Evolutionary conservation across 2,113 vertebrate species (phyloP).

Genomic region (Hippopotamus amphibius): DNA sequence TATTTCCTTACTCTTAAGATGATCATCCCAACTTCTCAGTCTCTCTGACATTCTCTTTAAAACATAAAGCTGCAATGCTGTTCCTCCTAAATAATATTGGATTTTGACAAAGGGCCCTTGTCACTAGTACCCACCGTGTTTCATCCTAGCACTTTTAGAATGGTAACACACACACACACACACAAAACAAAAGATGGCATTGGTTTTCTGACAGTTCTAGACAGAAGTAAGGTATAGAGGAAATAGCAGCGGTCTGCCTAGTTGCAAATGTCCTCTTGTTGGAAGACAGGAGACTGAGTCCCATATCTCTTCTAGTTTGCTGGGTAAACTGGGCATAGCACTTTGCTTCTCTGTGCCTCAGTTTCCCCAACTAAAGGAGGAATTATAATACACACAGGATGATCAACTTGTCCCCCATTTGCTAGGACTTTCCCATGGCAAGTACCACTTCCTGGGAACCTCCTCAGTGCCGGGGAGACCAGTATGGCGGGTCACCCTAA

Average conservation of each 20-base stretch:
- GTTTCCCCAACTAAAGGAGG: neutral
- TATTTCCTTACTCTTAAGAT: constrained; percentile 23
- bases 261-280: neutral
- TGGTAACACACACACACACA: neutral
- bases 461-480: neutral
- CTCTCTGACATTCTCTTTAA: neutral
- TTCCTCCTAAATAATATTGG: neutral
- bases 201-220: neutral
- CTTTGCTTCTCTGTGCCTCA: neutral
- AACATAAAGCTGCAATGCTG: neutral
- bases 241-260: neutral
- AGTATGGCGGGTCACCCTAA: neutral
- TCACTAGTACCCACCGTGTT: neutral
- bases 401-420: neutral
- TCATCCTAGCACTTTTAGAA: neutral
- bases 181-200: neutral
- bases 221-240: neutral
- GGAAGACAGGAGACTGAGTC: neutral
- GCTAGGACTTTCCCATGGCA: neutral
- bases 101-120: neutral
- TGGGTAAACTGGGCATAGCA: neutral
- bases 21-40: neutral
- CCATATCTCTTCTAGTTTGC: neutral
- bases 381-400: neutral
- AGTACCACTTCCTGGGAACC: neutral